phyloP scores from a whole-genome alignment of 2,888 invertebrate genomes.

The Trichogramma dendrolimi region DNA sequence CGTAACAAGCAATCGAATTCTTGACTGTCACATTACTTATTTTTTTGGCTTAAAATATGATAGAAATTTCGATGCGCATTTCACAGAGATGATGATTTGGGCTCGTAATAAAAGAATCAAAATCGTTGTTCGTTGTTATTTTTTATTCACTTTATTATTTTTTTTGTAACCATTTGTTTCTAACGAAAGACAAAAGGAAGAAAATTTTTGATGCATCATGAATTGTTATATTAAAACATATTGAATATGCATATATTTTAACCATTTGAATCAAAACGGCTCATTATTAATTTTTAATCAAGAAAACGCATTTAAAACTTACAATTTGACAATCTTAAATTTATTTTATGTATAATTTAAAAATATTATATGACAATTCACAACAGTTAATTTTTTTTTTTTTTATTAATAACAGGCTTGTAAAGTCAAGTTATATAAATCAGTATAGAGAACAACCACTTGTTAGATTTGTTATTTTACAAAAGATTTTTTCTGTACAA shows the following conservation, averaged over 20 bases:
- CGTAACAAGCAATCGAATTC: too few species aligned
- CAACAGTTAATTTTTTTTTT: slow-evolving; percentile 19
- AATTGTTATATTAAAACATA: slow-evolving; percentile 23
- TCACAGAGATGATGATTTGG: too few species aligned
- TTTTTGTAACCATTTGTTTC: slow-evolving; percentile 16
- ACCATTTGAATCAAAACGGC: too few species aligned
- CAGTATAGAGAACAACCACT: slow-evolving; percentile 31
- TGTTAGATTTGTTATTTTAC: slow-evolving; percentile 45
- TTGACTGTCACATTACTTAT: too few species aligned
- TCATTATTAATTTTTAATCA: too few species aligned
- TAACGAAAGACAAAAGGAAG: slow-evolving; percentile 24
- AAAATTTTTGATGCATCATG: slow-evolving; percentile 24
- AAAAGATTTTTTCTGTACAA: slow-evolving; percentile 50
- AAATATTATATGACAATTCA: slow-evolving; percentile 25
- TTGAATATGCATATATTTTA: slow-evolving; percentile 10
- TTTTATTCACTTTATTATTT: slow-evolving; percentile 27
- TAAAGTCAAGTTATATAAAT: slow-evolving; percentile 22
- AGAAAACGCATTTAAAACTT: too few species aligned
- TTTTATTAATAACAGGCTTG: slow-evolving; percentile 14
- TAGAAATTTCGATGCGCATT: too few species aligned
- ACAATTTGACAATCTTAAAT: neutral
- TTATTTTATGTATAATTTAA: slow-evolving; percentile 23
- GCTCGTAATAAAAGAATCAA: too few species aligned
- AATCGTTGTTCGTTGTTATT: slow-evolving; percentile 6
- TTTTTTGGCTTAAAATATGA: too few species aligned